Conservation (phyloP, 1,140 invertebrate species). For the Bombus difficillimus region DNA sequence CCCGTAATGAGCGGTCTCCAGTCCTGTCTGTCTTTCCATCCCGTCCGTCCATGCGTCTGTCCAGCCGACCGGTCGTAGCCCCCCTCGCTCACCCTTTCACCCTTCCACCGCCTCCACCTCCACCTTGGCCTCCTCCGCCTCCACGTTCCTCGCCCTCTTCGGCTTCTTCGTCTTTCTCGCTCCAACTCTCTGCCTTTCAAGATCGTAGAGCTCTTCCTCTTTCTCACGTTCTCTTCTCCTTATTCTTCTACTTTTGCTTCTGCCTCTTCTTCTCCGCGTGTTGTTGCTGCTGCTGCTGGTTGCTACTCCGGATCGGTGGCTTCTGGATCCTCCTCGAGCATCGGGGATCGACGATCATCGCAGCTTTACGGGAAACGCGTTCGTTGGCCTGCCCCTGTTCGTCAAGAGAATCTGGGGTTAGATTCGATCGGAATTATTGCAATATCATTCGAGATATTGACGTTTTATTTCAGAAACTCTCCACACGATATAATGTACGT, state of each 20-base stretch:
- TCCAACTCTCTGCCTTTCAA: background rate
- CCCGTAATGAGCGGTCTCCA: constrained; percentile 81
- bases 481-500: too few species aligned
- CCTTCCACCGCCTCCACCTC: constrained; percentile 40
- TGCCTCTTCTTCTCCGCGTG: background rate
- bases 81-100: constrained; percentile 47
- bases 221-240: too few species aligned
- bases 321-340: constrained; percentile 20
- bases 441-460: too few species aligned
- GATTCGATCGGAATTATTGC: background rate
- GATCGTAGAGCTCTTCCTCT: background rate
- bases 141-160: background rate
- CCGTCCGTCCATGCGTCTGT: constrained; percentile 63
- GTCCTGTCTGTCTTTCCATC: constrained; percentile 78
- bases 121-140: constrained; percentile 5
- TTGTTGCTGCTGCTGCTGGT: background rate
- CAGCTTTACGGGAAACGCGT: constrained; percentile 9
- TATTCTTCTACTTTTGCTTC: background rate
- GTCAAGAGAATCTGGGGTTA: background rate
- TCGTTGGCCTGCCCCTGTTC: background rate
- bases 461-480: too few species aligned
- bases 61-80: constrained; percentile 65
- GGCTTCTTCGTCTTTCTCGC: background rate
- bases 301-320: background rate
- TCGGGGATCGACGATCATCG: constrained; percentile 23